Base-by-base conservation (phyloP, 2,888 invertebrate genomes). In the Drosophila macrospina region DNA sequence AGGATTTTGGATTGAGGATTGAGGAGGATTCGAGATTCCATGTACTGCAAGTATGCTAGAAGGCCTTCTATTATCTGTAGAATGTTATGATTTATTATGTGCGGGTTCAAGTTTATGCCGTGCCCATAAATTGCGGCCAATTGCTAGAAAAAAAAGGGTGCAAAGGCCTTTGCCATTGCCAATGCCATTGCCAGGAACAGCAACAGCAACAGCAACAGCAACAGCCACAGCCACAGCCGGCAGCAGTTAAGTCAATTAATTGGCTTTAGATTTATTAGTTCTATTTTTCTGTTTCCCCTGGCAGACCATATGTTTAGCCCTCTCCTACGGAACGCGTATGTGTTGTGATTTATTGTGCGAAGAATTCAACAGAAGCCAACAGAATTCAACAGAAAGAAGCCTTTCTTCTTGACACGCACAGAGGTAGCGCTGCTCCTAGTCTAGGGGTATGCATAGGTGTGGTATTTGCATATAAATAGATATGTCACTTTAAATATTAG, bases 221-320 rank as follows among this genome's bases (percentile, higher is more conserved):
- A n/a, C n/a, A n/a, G n/a, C n/a, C n/a, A n/a, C n/a, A 41, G 59
- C 39, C 44, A 24, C 52, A 52, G 68, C 84, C 84, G 78, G 68
- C 74, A 83, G 69, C 88, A 88, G 86, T 88, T 88, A 83, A 80
- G 83, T 88, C 83, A 88, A 83, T 83, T 83, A 83, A 83, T 83
- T 83, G 83, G 83, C 84, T 65, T 72, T 80, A 83, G 86, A 83
- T 83, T 88, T 83, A 83, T 83, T 88, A 86, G 84, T 72, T 86
- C 42, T 65, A 60, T 76, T 80, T 74, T 75, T 69, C 34, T 13
- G 36, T 41, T 50, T 47, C 48, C 51, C 42, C 45, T 36, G 28
- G 63, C 44, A 16, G n/a, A 20, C 15, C 8, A 10, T 6, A n/a
- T 44, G 2, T 16, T 2, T 28, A 2, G 5, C 11, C 5, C 32